These are phyloP conservation scores for Cephus nigrinus DNA, from an alignment of 2,888 invertebrate genomes.

Conservation along the genomic window DNA sequence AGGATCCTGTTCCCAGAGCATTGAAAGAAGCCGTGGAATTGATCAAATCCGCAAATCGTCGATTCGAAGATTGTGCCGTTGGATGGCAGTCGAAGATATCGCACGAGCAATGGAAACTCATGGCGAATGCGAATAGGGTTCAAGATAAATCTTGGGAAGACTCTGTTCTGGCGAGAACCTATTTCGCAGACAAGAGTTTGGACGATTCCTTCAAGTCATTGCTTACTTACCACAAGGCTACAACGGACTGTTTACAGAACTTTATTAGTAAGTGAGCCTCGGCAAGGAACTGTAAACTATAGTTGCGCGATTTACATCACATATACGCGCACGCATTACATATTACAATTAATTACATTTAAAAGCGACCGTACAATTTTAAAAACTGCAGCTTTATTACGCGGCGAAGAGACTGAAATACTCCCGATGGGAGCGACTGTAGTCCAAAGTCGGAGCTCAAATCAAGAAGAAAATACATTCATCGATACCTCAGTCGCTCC, in stretches of 20 bases:
- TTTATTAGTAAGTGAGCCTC: slow-evolving; percentile 44
- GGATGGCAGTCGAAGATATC: slow-evolving; percentile 51
- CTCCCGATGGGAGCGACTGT: slow-evolving; percentile 18
- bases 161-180: slow-evolving; percentile 49
- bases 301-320: neutral
- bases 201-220: slow-evolving; percentile 50
- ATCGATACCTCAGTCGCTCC: slow-evolving; percentile 22
- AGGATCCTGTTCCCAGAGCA: slow-evolving; percentile 21
- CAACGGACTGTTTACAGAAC: slow-evolving; percentile 45
- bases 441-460: slow-evolving; percentile 30
- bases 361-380: too few species aligned
- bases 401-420: slow-evolving; percentile 27
- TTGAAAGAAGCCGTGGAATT: slow-evolving; percentile 42
- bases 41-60: slow-evolving; percentile 40
- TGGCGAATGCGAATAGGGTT: slow-evolving; percentile 26
- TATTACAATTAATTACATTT: too few species aligned
- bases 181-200: slow-evolving; percentile 47
- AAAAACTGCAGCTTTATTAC: slow-evolving; percentile 26
- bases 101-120: slow-evolving; percentile 50
- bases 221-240: slow-evolving; percentile 41
- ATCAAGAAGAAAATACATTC: neutral
- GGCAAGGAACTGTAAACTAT: neutral
- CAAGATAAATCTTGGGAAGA: slow-evolving; percentile 37
- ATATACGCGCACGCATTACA: too few species aligned
- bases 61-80: slow-evolving; percentile 52